These are phyloP conservation scores for Palloptera scutellata DNA, from an alignment of 2,888 invertebrate species.

Conservation along the genomic window DNA sequence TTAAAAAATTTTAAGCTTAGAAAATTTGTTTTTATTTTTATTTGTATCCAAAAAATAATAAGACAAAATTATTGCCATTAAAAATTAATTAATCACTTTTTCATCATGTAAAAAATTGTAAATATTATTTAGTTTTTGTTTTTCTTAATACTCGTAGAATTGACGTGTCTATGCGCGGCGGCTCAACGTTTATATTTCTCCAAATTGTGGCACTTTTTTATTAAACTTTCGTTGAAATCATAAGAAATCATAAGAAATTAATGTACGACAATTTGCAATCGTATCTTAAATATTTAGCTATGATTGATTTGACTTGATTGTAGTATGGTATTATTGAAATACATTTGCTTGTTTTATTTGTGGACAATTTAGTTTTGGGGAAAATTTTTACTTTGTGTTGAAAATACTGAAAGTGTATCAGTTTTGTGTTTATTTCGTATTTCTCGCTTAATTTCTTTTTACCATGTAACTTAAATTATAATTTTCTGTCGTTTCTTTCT, in stretches of 20 bases:
- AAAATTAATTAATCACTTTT: background rate
- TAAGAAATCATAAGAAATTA: constrained; percentile 27
- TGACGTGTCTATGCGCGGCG: no score
- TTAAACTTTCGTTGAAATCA: constrained; percentile 26
- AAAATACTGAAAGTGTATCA: background rate
- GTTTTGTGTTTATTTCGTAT: background rate
- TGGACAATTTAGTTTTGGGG: background rate
- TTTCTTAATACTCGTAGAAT: no score
- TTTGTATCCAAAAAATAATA: no score
- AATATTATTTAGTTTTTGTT: no score
- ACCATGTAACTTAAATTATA: background rate
- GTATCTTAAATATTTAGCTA: constrained; percentile 8
- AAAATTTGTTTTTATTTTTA: no score
- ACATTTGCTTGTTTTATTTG: background rate
- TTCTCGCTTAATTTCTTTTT: background rate
- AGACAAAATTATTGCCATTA: background rate
- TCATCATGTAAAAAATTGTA: no score
- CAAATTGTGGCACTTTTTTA: background rate
- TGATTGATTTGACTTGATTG: background rate
- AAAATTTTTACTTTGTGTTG: background rate
- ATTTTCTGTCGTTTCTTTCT: background rate
- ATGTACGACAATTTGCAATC: background rate
- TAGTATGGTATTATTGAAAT: background rate
- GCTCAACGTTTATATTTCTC: no score
- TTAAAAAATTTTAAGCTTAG: background rate